These are phyloP conservation scores for Embidobia sp. DNA, from an alignment of 2,888 invertebrate species.

Conservation along the genomic window DNA sequence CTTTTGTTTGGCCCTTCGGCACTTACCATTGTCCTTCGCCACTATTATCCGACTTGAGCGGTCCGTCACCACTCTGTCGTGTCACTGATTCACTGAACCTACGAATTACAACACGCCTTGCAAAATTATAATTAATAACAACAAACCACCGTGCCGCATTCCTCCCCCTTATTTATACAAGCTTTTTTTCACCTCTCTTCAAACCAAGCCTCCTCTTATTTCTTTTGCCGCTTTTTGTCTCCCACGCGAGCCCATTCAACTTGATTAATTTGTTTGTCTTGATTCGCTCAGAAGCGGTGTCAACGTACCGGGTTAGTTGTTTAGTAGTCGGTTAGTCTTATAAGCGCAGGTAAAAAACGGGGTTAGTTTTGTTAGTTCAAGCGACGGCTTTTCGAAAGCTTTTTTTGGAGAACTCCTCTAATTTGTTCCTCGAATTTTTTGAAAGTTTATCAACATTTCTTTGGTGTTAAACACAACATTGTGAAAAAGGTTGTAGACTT, in stretches of 20 bases:
- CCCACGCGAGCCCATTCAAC: slow-evolving; percentile 2
- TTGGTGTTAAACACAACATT: too few relatives aligned
- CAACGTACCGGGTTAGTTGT: slow-evolving; percentile 7
- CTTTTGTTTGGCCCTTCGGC: slow-evolving; percentile 69
- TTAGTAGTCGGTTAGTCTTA: slow-evolving; percentile 4
- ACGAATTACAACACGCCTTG: slow-evolving; percentile 78
- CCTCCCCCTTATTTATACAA: slow-evolving; percentile 4
- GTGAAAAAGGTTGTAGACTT: too few relatives aligned
- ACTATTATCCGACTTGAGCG: slow-evolving; percentile 80
- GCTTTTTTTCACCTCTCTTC: too few relatives aligned
- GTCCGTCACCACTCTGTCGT: slow-evolving; percentile 80
- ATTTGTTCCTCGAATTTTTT: too few relatives aligned
- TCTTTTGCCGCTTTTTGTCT: background rate
- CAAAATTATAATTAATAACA: slow-evolving; percentile 69
- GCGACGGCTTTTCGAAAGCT: too few relatives aligned
- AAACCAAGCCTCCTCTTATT: too few relatives aligned
- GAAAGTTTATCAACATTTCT: too few relatives aligned
- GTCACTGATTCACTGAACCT: slow-evolving; percentile 82
- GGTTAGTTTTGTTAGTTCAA: too few relatives aligned
- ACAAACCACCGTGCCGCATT: slow-evolving; percentile 15
- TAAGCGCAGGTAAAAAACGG: too few relatives aligned
- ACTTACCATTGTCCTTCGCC: slow-evolving; percentile 81
- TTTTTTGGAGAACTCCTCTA: too few relatives aligned
- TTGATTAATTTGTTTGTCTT: slow-evolving; percentile 4
- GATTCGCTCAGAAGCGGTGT: background rate